These are phyloP conservation scores for Nomada fucata DNA, from an alignment of 2,888 invertebrate genomes.

Conservation along the genomic window DNA sequence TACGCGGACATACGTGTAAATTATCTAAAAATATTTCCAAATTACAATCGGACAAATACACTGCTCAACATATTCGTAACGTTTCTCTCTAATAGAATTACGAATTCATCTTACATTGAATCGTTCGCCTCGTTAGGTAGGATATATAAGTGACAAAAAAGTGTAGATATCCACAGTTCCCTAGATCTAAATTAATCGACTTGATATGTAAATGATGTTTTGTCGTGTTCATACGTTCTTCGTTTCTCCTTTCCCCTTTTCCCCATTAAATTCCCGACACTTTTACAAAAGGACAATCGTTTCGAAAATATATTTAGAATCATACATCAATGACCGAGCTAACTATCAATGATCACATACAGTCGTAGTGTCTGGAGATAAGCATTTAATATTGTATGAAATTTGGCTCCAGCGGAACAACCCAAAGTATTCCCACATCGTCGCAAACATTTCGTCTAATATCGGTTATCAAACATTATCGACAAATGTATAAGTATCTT, in stretches of 20 bases:
- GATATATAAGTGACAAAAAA: constrained; percentile 55
- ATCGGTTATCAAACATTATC: constrained; percentile 30
- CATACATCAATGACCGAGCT: constrained; percentile 55
- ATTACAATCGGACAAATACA: constrained; percentile 38
- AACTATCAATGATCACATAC: constrained; percentile 54
- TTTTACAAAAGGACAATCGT: constrained; percentile 53
- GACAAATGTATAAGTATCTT: constrained; percentile 34
- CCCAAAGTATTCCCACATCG: constrained; percentile 38
- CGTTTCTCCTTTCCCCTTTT: neutral
- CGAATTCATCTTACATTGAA: constrained; percentile 49
- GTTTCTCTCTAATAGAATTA: constrained; percentile 44
- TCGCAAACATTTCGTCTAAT: constrained; percentile 5
- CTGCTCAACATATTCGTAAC: constrained; percentile 18
- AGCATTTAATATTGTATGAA: constrained; percentile 34
- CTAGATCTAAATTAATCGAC: constrained; percentile 63
- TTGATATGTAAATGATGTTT: constrained; percentile 75
- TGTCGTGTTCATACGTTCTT: constrained; percentile 4
- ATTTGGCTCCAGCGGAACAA: constrained; percentile 33
- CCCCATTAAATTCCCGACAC: constrained; percentile 50
- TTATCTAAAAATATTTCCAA: constrained; percentile 40
- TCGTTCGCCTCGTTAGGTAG: constrained; percentile 23
- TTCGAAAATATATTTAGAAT: constrained; percentile 67
- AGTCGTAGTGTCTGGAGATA: constrained; percentile 23
- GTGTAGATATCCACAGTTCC: constrained; percentile 42
- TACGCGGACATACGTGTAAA: constrained; percentile 19